phyloP scores from a whole-genome alignment of 2,888 invertebrate genomes.

The Arctia plantaginis region DNA sequence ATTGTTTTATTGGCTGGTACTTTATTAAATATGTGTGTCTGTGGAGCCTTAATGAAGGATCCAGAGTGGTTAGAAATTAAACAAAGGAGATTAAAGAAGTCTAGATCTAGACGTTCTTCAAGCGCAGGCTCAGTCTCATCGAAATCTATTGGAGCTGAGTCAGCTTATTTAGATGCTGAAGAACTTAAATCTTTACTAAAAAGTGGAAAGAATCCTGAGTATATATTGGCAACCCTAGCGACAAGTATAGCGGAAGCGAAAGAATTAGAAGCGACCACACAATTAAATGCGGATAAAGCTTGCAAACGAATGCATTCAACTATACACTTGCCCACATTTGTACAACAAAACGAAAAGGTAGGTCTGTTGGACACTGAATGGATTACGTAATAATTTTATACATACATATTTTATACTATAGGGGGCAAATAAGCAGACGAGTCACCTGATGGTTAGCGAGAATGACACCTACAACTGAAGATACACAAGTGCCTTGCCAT shows the following conservation, averaged over 20 bases:
- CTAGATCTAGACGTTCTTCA: slow-evolving; percentile 76
- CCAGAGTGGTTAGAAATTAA: slow-evolving; percentile 92
- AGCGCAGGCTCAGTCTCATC: slow-evolving; percentile 83
- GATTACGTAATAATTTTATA: background rate
- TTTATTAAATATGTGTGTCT: slow-evolving; percentile 94
- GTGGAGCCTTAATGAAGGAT: slow-evolving; percentile 94
- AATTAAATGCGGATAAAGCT: slow-evolving; percentile 77
- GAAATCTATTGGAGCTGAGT: slow-evolving; percentile 80
- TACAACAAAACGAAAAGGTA: slow-evolving; percentile 90
- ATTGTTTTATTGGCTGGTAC: slow-evolving; percentile 92
- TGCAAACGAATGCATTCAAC: slow-evolving; percentile 87
- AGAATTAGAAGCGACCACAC: slow-evolving; percentile 75
- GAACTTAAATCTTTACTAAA: slow-evolving; percentile 89
- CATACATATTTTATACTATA: background rate
- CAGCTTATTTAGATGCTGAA: slow-evolving; percentile 86
- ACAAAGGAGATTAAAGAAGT: slow-evolving; percentile 85
- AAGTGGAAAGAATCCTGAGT: slow-evolving; percentile 89
- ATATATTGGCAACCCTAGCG: slow-evolving; percentile 87
- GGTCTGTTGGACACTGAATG: slow-evolving; percentile 13
- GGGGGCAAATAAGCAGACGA: background rate
- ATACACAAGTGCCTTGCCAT: too few relatives aligned
- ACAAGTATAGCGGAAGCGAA: slow-evolving; percentile 85
- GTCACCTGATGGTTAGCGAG: too few relatives aligned
- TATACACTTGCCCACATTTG: slow-evolving; percentile 92
- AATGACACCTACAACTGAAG: too few relatives aligned